Base-by-base conservation (phyloP, 2,113 vertebrate species). In the Seriola rivoliana region DNA sequence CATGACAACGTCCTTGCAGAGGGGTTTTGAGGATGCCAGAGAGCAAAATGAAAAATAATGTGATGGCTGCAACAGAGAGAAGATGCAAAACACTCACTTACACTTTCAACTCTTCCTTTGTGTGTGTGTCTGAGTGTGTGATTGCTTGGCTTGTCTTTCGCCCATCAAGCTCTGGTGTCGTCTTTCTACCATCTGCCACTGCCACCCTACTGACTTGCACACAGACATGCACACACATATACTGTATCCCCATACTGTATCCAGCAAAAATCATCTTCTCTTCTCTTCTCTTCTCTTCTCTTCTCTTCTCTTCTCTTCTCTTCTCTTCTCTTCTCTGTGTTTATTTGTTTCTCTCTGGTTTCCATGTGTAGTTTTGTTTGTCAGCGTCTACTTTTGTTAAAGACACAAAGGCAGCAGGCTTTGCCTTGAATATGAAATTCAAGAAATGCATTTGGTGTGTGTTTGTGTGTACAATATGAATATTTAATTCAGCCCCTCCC, bases 141-240 rank as follows among this genome's bases (percentile, higher is more conserved):
- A 91, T 90, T 92, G 87, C 91, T 92, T 91, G 91, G 90, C 88
- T 81, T 91, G 91, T 90, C 78, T 92, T 85, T 79, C 78, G 87
- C 85, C 93, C 85, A 87, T 93, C 89, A 89, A 89, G 89, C 91
- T 90, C 87, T 92, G 90, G 93, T 95, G 92, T 94, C 87, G 77
- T 93, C 93, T 95, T 94, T 93, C 93, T 93, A 78, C 93, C 95
- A 95, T 95, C 94, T 95, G 95, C 90, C 86, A 85, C 83, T 55
- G 83, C 85, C 88, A 84, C 80, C 86, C 72, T 80, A 90, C 92
- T 71, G 85, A 91, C 80, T 84, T 17, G 25, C 77, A 64, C 76
- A 42, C 77, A 68, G 23, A 74, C 58, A 73, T 25, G 59, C 67
- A 77, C 63, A 64, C 70, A 67, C 8, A 29, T n/a, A 63, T 38